Base-by-base conservation (phyloP, 2,113 vertebrate genomes). In the Eleginops maclovinus region DNA sequence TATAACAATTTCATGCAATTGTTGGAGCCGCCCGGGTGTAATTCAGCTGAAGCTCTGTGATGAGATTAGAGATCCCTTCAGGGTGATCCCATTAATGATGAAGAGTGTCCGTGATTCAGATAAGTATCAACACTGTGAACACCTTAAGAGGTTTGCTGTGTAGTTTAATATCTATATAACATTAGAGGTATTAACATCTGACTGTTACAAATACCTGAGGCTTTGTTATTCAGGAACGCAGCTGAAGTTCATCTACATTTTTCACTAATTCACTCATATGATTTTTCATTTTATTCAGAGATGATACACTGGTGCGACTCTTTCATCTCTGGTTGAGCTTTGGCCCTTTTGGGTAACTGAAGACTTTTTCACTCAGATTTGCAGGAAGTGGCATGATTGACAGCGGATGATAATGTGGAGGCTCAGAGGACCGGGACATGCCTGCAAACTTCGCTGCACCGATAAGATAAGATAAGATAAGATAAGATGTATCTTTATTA, bases 391-490 rank as follows among this genome's bases (percentile, higher is more conserved):
- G 43, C 0, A 0, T 76, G 84, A 84, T 31, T 78, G 82, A 79
- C 72, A 78, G 31, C 0, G 2, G 54, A 75, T 74, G 71, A 77
- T 72, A 70, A 67, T 80, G 51, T 68, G 24, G 17, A 13, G 17
- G 49, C 61, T 75, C 72, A 40, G 73, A 56, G 55, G 83, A 21
- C 19, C 54, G 19, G 40, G 82, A 84, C 84, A 86, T 64, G 77
- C 21, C 62, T 58, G 54, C 24, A 26, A 28, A 78, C 82, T 87
- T 88, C 87, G 71, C 89, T 77, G 76, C 49, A 1, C 69, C 64
- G 76, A 85, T 14, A 70, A 80, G 24, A n/a, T n/a, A n/a, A n/a
- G n/a, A n/a, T n/a, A n/a, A n/a, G n/a, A n/a, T n/a, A n/a, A n/a
- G n/a, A n/a, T n/a, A n/a, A n/a, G n/a, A n/a, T n/a, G n/a, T n/a